Evolutionary conservation across 2,113 vertebrate species (phyloP).

Genomic region (Chauna torquata): DNA sequence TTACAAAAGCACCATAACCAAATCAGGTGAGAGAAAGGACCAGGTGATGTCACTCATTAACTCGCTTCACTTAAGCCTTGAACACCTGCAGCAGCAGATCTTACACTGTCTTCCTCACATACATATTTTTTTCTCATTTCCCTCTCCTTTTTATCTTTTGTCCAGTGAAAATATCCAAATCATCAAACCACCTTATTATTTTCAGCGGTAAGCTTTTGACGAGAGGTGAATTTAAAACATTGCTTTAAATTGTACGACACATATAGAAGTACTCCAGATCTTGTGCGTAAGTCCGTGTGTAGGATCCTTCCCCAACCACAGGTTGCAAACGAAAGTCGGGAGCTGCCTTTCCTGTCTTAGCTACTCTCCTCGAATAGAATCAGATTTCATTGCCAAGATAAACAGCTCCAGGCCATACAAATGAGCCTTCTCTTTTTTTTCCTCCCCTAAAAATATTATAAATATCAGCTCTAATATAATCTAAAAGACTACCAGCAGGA

Average conservation of each 20-base stretch:
- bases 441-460: not conserved
- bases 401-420: constrained; percentile 50
- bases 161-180: not conserved
- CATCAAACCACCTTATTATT: not conserved
- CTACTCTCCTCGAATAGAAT: not conserved
- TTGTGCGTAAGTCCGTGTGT: not conserved
- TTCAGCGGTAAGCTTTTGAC: not conserved
- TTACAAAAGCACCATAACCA: not conserved
- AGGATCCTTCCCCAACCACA: not conserved
- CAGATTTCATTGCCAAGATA: constrained; percentile 14
- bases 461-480: not conserved
- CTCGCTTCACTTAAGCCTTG: not conserved
- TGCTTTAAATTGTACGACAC: not conserved
- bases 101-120: not conserved
- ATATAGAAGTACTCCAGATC: not conserved
- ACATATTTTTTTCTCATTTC: not conserved
- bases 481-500: not conserved
- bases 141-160: not conserved
- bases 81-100: not conserved
- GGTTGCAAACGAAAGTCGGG: not conserved
- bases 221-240: not conserved
- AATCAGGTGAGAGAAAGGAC: not conserved
- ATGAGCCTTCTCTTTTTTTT: constrained; percentile 9
- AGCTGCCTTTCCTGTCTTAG: constrained; percentile 44
- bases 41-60: not conserved